Conservation (phyloP, 2,888 invertebrate genomes). For the Trimorus sp. region DNA sequence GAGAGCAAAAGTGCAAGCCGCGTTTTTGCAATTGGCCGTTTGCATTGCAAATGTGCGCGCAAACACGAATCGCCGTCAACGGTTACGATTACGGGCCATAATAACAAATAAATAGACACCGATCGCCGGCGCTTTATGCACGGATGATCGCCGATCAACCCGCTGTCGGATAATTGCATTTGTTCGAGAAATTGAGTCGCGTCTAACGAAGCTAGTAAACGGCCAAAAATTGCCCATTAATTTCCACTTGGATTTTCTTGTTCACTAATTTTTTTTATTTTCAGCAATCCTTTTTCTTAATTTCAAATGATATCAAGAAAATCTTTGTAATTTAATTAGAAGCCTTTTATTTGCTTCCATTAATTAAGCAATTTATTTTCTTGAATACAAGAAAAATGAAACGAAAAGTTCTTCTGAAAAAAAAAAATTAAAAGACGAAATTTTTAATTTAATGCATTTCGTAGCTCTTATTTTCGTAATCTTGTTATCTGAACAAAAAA, state of each 20-base stretch:
- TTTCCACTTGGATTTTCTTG: not conserved
- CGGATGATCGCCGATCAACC: slow-evolving; percentile 3
- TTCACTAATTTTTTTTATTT: not conserved
- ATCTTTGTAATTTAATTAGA: too few relatives aligned
- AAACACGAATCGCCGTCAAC: slow-evolving; percentile 26
- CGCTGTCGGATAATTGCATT: slow-evolving; percentile 16
- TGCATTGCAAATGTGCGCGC: slow-evolving; percentile 32
- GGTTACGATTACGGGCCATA: slow-evolving; percentile 20
- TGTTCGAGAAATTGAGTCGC: slow-evolving; percentile 21
- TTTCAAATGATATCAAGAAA: too few relatives aligned
- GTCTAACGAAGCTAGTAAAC: not conserved
- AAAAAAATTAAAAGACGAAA: too few relatives aligned
- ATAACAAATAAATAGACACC: slow-evolving; percentile 25
- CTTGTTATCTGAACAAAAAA: too few relatives aligned
- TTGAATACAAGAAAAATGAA: too few relatives aligned
- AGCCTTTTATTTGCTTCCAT: too few relatives aligned
- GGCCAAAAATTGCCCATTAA: not conserved
- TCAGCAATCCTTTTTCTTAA: too few relatives aligned
- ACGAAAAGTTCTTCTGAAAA: too few relatives aligned
- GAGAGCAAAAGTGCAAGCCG: slow-evolving; percentile 54
- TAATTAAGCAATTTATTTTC: too few relatives aligned
- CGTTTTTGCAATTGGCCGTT: slow-evolving; percentile 33
- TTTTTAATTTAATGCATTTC: too few relatives aligned
- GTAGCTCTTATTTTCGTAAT: too few relatives aligned
- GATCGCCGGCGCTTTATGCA: slow-evolving; percentile 1